These are phyloP conservation scores for Nomada flava DNA, from an alignment of 2,888 invertebrate genomes.

Conservation along the genomic window DNA sequence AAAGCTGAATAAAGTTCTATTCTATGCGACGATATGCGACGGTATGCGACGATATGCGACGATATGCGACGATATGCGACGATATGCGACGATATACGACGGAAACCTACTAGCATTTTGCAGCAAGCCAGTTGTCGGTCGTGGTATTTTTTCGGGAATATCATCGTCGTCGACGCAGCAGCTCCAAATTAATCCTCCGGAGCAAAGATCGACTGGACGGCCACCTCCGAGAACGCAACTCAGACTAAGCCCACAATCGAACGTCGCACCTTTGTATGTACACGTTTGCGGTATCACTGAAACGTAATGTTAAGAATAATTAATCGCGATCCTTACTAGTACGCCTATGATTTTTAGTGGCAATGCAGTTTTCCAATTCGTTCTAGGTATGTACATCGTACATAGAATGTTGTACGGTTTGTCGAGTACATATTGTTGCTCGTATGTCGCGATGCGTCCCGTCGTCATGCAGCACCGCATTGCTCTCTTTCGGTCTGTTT, in stretches of 20 bases:
- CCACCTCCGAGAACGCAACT: constrained; percentile 96
- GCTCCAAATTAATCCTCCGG: constrained; percentile 97
- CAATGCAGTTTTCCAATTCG: not conserved
- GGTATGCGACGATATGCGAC: too few species aligned
- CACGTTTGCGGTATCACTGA: constrained; percentile 95
- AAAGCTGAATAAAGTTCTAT: too few species aligned
- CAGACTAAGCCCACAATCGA: constrained; percentile 95
- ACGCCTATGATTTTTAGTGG: not conserved
- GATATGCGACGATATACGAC: too few species aligned
- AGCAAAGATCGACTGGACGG: constrained; percentile 94
- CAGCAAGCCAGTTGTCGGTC: constrained; percentile 85
- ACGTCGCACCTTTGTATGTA: constrained; percentile 93
- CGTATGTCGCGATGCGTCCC: not conserved
- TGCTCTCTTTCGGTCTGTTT: constrained; percentile 78
- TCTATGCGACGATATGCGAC: too few species aligned
- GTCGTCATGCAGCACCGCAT: constrained; percentile 27
- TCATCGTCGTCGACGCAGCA: constrained; percentile 93
- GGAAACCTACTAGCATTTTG: constrained; percentile 94
- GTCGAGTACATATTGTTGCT: constrained; percentile 1
- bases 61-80: too few species aligned
- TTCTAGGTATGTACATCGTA: not conserved
- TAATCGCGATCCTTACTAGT: not conserved
- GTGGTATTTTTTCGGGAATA: constrained; percentile 82
- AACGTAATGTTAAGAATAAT: constrained; percentile 41
- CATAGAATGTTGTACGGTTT: not conserved